Evolutionary conservation across 1,140 invertebrate species (phyloP).

Genomic region (Brachionus asplanchnoidis): DNA sequence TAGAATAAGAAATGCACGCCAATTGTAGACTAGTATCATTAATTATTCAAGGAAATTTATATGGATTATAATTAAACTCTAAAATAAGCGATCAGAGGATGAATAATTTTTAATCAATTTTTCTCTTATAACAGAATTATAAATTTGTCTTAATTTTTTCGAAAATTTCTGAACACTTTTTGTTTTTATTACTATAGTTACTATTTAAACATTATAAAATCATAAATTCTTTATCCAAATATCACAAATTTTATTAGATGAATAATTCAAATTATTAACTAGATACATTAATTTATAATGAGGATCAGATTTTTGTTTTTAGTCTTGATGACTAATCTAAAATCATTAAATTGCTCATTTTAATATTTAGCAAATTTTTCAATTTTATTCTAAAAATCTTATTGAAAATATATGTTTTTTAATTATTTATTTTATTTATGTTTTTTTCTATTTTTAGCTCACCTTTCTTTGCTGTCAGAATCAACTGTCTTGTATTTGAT

Average conservation of each 20-base stretch:
- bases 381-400: not conserved
- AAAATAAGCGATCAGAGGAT: not conserved
- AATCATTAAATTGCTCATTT: not conserved
- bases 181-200: not conserved
- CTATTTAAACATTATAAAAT: not conserved
- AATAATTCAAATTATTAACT: not conserved
- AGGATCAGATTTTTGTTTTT: not conserved
- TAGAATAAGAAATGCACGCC: not conserved
- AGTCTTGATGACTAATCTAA: not conserved
- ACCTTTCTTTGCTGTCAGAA: not conserved
- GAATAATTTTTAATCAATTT: not conserved
- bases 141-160: too few relatives aligned
- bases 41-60: not conserved
- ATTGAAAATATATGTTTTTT: not conserved
- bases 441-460: not conserved
- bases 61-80: not conserved
- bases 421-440: too few relatives aligned
- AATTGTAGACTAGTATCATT: not conserved
- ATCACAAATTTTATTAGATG: not conserved
- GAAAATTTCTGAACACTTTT: too few relatives aligned
- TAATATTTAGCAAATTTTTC: not conserved
- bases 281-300: too few relatives aligned
- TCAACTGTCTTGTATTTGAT: not conserved
- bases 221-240: too few relatives aligned
- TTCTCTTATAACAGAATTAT: too few relatives aligned